phyloP scores from a whole-genome alignment of 2,888 invertebrate genomes.

The Eucriotettix oculatus region DNA sequence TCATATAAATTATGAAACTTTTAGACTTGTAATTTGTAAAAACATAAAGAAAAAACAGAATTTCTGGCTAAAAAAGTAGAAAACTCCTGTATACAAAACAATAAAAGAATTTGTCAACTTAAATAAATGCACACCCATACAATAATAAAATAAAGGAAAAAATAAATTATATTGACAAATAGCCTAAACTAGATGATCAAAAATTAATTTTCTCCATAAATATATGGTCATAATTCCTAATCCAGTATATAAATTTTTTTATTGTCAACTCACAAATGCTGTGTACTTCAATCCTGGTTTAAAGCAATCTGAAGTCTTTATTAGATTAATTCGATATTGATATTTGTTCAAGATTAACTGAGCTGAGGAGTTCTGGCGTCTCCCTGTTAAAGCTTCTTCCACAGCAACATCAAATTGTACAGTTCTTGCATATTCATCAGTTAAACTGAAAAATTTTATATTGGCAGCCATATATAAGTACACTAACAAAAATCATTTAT shows the following conservation, averaged over 20 bases:
- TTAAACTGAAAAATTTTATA: slow-evolving; percentile 33
- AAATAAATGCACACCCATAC: not conserved
- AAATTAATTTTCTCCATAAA: too few relatives aligned
- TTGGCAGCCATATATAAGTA: not conserved
- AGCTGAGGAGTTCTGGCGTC: slow-evolving; percentile 62
- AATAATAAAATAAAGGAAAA: not conserved
- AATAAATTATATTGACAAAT: not conserved
- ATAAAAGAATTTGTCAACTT: too few relatives aligned
- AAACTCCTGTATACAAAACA: too few relatives aligned
- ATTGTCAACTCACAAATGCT: slow-evolving; percentile 47
- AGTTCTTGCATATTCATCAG: slow-evolving; percentile 63
- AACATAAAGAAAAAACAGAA: too few relatives aligned
- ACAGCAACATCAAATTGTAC: slow-evolving; percentile 76
- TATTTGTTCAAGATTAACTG: slow-evolving; percentile 60
- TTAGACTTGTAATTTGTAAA: too few relatives aligned
- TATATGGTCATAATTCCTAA: not conserved
- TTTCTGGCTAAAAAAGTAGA: too few relatives aligned
- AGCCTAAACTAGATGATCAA: too few relatives aligned
- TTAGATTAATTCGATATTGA: slow-evolving; percentile 55
- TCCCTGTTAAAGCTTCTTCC: slow-evolving; percentile 74
- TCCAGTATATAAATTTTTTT: not conserved
- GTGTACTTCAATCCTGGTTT: slow-evolving; percentile 75
- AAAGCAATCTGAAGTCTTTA: slow-evolving; percentile 71
- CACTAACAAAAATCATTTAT: too few relatives aligned
- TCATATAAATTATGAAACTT: too few relatives aligned